A percentile compares a stretch with the other conserved stretches of the same genome.
These are phyloP conservation scores for Darevskia mixta DNA, from an alignment of 2,797 vertebrate species.

Conservation along the genomic window DNA sequence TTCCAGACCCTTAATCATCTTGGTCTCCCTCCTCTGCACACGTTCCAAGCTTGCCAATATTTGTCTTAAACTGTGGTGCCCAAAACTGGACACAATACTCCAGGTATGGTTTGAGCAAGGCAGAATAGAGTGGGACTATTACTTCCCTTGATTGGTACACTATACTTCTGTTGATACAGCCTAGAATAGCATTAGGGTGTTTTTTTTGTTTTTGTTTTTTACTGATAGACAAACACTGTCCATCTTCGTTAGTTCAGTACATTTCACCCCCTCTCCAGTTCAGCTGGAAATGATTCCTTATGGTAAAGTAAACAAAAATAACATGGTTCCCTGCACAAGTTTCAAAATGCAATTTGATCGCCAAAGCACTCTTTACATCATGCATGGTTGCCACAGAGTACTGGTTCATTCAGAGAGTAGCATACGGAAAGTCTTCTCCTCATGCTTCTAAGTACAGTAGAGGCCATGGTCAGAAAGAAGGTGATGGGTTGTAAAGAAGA, in stretches of 20 bases:
- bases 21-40: too few species aligned
- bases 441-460: background rate
- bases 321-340: slow-evolving; percentile 1
- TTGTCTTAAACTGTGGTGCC: too few species aligned
- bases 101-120: too few species aligned
- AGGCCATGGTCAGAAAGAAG: background rate
- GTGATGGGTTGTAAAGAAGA: background rate
- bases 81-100: too few species aligned
- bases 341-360: slow-evolving; percentile 4
- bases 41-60: too few species aligned
- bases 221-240: background rate
- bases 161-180: too few species aligned
- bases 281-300: background rate
- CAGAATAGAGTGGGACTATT: too few species aligned
- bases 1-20: too few species aligned
- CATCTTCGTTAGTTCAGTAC: background rate
- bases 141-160: too few species aligned
- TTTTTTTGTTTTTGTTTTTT: background rate
- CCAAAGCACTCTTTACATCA: background rate
- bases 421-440: background rate
- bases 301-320: background rate
- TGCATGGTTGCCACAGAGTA: background rate
- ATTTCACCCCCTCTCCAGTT: background rate
- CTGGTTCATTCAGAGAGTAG: background rate
- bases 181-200: too few species aligned